A percentile compares a stretch with the other conserved stretches of the same genome.
phyloP scores from a whole-genome alignment of 2,888 invertebrate species.

The Phyllotreta cruciferae region DNA sequence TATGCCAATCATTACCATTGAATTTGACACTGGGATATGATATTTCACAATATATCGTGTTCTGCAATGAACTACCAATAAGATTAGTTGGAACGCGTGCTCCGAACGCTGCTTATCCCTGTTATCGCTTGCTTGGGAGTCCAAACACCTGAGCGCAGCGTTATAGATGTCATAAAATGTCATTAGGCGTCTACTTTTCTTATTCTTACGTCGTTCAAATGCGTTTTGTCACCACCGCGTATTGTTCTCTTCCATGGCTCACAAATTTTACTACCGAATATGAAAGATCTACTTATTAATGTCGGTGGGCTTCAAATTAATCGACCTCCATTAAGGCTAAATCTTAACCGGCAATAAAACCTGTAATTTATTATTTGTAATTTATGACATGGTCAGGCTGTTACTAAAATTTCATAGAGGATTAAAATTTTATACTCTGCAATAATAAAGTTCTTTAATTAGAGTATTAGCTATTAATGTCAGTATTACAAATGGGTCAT shows the following conservation, averaged over 20 bases:
- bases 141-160: slow-evolving; percentile 58
- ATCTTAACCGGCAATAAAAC: slow-evolving; percentile 9
- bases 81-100: slow-evolving; percentile 54
- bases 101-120: slow-evolving; percentile 58
- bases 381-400: slow-evolving; percentile 8
- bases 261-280: slow-evolving; percentile 27
- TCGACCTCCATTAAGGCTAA: slow-evolving; percentile 8
- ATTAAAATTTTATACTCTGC: slow-evolving; percentile 6
- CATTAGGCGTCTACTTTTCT: slow-evolving; percentile 49
- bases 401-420: slow-evolving; percentile 10
- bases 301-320: slow-evolving; percentile 19
- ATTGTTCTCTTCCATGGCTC: slow-evolving; percentile 23
- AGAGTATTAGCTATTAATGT: no score
- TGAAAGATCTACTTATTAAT: slow-evolving; percentile 26
- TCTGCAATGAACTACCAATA: slow-evolving; percentile 56
- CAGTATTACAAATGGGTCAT: no score
- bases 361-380: slow-evolving; percentile 11
- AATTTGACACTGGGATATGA: slow-evolving; percentile 60
- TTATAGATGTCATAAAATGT: slow-evolving; percentile 50
- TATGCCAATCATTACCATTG: slow-evolving; percentile 62
- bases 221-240: slow-evolving; percentile 30
- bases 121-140: slow-evolving; percentile 60
- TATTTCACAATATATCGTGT: slow-evolving; percentile 58
- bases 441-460: neutral
- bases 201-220: slow-evolving; percentile 28